phyloP scores from a whole-genome alignment of 2,888 invertebrate genomes.

The Hirtodrosophila histrioides region DNA sequence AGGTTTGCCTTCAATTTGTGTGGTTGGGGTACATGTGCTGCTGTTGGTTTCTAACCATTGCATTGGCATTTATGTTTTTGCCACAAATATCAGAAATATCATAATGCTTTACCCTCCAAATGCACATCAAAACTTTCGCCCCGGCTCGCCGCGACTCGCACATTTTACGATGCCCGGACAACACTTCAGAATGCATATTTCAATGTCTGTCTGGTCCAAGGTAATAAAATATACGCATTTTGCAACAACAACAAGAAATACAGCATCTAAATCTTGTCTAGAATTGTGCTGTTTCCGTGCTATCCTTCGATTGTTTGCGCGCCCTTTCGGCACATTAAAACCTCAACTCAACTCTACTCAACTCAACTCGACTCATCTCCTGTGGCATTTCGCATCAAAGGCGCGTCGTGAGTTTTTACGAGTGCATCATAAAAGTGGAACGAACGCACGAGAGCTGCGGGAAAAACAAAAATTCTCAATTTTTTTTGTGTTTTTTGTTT shows the following conservation, averaged over 20 bases:
- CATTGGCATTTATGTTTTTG: conserved; percentile 41
- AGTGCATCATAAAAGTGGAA: conserved; percentile 72
- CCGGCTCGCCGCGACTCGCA: conserved; percentile 13
- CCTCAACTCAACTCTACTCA: conserved; percentile 35
- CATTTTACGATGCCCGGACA: conserved; percentile 65
- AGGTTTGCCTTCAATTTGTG: conserved; percentile 20
- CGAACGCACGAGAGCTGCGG: conserved; percentile 61
- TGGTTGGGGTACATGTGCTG: not conserved
- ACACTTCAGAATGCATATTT: conserved; percentile 73
- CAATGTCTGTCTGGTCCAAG: conserved; percentile 64
- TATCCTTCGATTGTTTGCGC: conserved; percentile 70
- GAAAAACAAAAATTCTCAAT: conserved; percentile 40
- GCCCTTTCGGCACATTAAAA: conserved; percentile 72
- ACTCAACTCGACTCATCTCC: conserved; percentile 46
- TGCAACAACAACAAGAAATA: conserved; percentile 52
- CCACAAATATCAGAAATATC: conserved; percentile 53
- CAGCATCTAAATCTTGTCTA: conserved; percentile 74
- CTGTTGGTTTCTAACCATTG: conserved; percentile 14
- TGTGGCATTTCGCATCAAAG: conserved; percentile 68
- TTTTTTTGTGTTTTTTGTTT: conserved; percentile 34
- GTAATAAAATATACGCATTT: conserved; percentile 74
- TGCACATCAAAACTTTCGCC: conserved; percentile 62
- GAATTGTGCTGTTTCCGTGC: conserved; percentile 46
- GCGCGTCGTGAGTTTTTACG: conserved; percentile 68
- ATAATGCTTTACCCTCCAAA: conserved; percentile 38